Base-by-base conservation (phyloP, 2,797 vertebrate genomes). In the Bufotes viridis region DNA sequence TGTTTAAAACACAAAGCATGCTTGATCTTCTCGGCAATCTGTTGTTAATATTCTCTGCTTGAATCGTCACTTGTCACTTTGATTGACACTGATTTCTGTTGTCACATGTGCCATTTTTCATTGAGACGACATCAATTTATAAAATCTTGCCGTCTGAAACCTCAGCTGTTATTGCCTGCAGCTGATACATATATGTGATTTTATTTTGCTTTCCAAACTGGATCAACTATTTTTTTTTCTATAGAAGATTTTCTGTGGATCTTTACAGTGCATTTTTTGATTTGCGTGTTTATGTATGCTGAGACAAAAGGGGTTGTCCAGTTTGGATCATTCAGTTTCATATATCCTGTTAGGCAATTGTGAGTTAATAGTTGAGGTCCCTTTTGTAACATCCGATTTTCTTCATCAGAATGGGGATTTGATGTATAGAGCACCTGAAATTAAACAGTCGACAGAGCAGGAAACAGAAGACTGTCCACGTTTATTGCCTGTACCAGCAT, bases 1-100 rank as follows among this genome's bases (percentile, higher is more conserved):
- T 89, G 88, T 86, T 89, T 89, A 86, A 86, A 89, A 89, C 78
- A 86, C 84, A 89, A 81, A 86, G 84, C 88, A 81, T 20, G 84
- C 88, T 82, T 82, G 79, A 78, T 76, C 81, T 76, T 82, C 51
- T 60, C 26, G 49, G 42, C 78, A n/a, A 61, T 85, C 70, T 58
- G 79, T 70, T 69, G 84, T 81, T 86, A 81, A 86, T 89, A 81
- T 82, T 85, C 88, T 89, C 72, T 67, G 69, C 88, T 86, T 49
- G 78, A 78, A 58, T 86, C 80, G 82, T 86, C 88, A 86, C 61
- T 76, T 34, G 88, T 86, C 78, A 89, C 10, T 67, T 89, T 89
- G 88, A 89, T 85, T 81, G 88, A 87, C 88, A 85, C 72, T 83
- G 84, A 89, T 86, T 86, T 60, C 42, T 60, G 80, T 86, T 86